These are phyloP conservation scores for Metellina segmentata DNA, from an alignment of 2,888 invertebrate species.

Conservation along the genomic window DNA sequence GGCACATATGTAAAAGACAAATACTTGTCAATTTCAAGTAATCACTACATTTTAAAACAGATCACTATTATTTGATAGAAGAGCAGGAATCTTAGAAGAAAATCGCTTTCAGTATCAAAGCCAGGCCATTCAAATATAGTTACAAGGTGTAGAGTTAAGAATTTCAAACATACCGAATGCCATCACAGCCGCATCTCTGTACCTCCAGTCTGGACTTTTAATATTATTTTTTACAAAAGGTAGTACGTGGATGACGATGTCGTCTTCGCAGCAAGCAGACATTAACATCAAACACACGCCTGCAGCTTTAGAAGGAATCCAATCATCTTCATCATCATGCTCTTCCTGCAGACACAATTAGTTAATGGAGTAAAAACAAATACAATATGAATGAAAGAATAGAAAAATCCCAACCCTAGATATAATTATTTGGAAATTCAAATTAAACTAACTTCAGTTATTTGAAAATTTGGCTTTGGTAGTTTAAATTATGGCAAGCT, in stretches of 20 bases:
- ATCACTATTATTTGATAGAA: no score
- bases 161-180: conserved; percentile 88
- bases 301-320: conserved; percentile 99
- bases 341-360: conserved; percentile 85
- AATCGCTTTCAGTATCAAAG: neutral
- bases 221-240: conserved; percentile 98
- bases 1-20: no score
- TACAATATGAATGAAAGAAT: no score
- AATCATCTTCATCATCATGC: conserved; percentile 98
- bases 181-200: conserved; percentile 98
- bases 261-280: conserved; percentile 98
- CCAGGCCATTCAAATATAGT: neutral
- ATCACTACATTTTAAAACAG: no score
- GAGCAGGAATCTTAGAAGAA: conserved; percentile 19
- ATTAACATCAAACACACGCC: conserved; percentile 99
- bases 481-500: no score
- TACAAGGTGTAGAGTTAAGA: neutral
- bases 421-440: no score
- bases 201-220: conserved; percentile 94
- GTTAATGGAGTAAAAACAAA: no score
- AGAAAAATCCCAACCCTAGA: no score
- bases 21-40: no score
- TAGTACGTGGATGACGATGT: conserved; percentile 95
- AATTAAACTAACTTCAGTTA: no score
- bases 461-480: no score